These are phyloP conservation scores for Rhamnusium bicolor DNA, from an alignment of 2,888 invertebrate genomes.

Conservation along the genomic window DNA sequence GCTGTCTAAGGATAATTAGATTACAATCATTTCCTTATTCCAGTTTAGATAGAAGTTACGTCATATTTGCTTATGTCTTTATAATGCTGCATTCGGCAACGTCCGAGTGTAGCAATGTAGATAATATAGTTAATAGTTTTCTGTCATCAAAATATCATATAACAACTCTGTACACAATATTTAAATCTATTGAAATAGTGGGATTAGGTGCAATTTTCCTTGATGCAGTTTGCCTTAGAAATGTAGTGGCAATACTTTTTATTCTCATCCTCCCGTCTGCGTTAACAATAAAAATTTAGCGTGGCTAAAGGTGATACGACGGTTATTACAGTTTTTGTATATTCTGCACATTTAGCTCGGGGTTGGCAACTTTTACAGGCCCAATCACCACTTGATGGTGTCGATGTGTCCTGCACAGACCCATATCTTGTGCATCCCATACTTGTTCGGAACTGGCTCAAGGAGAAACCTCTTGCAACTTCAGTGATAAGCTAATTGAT, in stretches of 20 bases:
- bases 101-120: too few species aligned
- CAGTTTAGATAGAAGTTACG: too few species aligned
- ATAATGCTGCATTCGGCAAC: too few species aligned
- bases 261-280: not conserved
- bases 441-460: conserved; percentile 17
- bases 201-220: too few species aligned
- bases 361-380: not conserved
- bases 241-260: not conserved
- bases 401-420: conserved; percentile 28
- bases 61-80: too few species aligned
- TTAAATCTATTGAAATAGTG: too few species aligned
- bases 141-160: too few species aligned
- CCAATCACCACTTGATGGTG: conserved; percentile 13
- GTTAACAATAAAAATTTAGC: not conserved
- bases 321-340: conserved; percentile 1
- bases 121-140: too few species aligned
- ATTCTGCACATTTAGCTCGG: conserved; percentile 27
- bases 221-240: too few species aligned
- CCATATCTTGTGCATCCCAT: conserved; percentile 32
- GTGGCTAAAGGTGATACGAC: conserved; percentile 3
- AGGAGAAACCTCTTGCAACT: conserved; percentile 25
- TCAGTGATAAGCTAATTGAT: conserved; percentile 21
- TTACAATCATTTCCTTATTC: too few species aligned
- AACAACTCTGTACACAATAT: too few species aligned
- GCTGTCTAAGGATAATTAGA: too few species aligned